phyloP scores from a whole-genome alignment of 2,113 vertebrate species.

The Phylloscopus trochilus region DNA sequence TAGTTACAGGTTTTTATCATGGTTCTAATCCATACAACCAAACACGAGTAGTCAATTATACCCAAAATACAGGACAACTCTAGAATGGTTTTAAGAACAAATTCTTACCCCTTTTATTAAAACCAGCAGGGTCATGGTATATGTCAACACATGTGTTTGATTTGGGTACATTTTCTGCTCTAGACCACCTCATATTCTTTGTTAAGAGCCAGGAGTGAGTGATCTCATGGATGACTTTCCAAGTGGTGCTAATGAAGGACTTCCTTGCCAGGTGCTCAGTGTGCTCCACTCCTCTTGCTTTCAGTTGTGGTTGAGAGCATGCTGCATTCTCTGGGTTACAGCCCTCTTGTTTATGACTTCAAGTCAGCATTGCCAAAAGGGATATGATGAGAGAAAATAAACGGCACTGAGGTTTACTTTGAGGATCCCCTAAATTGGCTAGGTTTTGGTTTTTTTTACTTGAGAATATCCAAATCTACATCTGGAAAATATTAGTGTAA shows the following conservation, averaged over 20 bases:
- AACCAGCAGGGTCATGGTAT: not conserved
- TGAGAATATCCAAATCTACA: not conserved
- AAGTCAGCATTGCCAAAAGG: not conserved
- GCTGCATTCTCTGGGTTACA: not conserved
- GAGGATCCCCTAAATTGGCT: not conserved
- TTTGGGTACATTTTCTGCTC: conserved; percentile 46
- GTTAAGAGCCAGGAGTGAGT: conserved; percentile 45
- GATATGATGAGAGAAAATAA: not conserved
- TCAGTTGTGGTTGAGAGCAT: not conserved
- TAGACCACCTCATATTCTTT: conserved; percentile 50
- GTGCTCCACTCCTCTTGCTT: not conserved
- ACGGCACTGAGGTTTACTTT: not conserved
- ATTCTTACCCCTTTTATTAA: conserved; percentile 17
- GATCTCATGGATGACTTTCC: conserved; percentile 56
- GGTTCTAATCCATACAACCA: not conserved
- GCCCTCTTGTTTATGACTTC: not conserved
- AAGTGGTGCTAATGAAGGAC: conserved; percentile 28
- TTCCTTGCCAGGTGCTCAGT: conserved; percentile 47
- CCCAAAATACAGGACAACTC: not conserved
- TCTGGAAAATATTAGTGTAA: conserved; percentile 35
- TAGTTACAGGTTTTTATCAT: not conserved
- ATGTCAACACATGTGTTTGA: conserved; percentile 48
- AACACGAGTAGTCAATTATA: not conserved
- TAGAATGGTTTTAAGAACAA: conserved; percentile 14
- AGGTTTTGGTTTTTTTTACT: rapidly evolving